These are phyloP conservation scores for Frankliniella intonsa DNA, from an alignment of 2,888 invertebrate genomes.

Conservation along the genomic window DNA sequence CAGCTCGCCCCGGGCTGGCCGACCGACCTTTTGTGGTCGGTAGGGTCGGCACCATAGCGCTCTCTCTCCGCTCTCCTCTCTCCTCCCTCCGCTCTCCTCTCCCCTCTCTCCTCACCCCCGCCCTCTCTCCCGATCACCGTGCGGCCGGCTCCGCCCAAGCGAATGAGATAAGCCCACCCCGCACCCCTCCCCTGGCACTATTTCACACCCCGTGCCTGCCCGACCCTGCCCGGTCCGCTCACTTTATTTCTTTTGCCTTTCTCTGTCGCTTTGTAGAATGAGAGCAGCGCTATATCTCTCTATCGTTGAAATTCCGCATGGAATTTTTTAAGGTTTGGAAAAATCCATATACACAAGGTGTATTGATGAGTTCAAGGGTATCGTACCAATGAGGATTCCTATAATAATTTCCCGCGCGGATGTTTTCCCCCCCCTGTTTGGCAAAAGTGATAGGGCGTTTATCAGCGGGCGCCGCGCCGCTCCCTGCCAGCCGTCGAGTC, in stretches of 20 bases:
- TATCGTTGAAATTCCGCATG: not conserved
- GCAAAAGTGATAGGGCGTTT: no score
- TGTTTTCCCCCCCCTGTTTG: no score
- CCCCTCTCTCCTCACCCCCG: not conserved
- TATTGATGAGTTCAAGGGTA: no score
- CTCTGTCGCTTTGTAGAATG: no score
- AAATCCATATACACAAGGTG: no score
- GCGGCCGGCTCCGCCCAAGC: slow-evolving; percentile 5
- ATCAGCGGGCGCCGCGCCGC: no score
- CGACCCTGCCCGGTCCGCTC: not conserved
- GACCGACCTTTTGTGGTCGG: not conserved
- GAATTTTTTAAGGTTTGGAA: not conserved
- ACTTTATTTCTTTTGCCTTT: not conserved
- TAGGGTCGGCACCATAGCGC: not conserved
- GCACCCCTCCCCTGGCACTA: not conserved
- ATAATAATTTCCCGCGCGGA: no score
- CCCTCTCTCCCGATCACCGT: not conserved
- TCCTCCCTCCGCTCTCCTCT: not conserved
- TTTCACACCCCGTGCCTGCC: not conserved
- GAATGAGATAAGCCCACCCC: slow-evolving; percentile 8
- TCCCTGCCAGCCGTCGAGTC: no score
- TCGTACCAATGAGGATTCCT: no score
- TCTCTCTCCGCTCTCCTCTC: no score
- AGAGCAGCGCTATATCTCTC: not conserved
- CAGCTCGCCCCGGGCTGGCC: not conserved